phyloP scores from a whole-genome alignment of 2,888 invertebrate genomes.

The Hyalella azteca region DNA sequence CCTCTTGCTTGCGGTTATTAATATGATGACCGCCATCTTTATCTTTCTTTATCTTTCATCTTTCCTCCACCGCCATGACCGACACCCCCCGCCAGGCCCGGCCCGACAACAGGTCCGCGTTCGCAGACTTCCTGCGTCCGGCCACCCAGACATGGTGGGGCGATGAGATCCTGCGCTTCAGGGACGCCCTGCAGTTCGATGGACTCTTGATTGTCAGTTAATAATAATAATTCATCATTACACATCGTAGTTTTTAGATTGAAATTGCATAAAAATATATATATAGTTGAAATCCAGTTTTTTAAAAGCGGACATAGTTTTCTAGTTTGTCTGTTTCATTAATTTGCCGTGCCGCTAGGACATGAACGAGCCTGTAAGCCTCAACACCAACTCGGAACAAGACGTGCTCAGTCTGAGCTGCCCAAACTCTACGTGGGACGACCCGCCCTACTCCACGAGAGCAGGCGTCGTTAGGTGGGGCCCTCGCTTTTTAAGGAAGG shows the following conservation, averaged over 20 bases:
- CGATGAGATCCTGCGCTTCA: slow-evolving; percentile 51
- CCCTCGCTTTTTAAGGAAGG: too few species aligned
- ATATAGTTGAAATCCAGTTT: neutral
- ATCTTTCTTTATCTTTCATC: neutral
- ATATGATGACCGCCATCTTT: neutral
- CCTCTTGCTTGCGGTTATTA: too few species aligned
- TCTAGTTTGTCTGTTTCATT: neutral
- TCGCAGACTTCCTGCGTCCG: slow-evolving; percentile 59
- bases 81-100: slow-evolving; percentile 41
- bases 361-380: slow-evolving; percentile 89
- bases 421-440: slow-evolving; percentile 68
- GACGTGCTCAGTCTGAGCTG: slow-evolving; percentile 62
- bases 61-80: neutral
- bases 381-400: slow-evolving; percentile 62
- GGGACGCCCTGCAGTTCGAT: slow-evolving; percentile 66
- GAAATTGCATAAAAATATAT: neutral
- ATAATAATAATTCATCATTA: too few species aligned
- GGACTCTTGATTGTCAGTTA: slow-evolving; percentile 77
- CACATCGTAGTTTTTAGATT: neutral
- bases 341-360: slow-evolving; percentile 65
- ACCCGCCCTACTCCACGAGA: slow-evolving; percentile 69
- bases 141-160: slow-evolving; percentile 59
- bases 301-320: neutral
- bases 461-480: slow-evolving; percentile 27
- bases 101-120: slow-evolving; percentile 52